A percentile compares a stretch with the other conserved stretches of the same genome.
Conservation (phyloP, 2,797 vertebrate species). For the Corythornis leucogaster region DNA sequence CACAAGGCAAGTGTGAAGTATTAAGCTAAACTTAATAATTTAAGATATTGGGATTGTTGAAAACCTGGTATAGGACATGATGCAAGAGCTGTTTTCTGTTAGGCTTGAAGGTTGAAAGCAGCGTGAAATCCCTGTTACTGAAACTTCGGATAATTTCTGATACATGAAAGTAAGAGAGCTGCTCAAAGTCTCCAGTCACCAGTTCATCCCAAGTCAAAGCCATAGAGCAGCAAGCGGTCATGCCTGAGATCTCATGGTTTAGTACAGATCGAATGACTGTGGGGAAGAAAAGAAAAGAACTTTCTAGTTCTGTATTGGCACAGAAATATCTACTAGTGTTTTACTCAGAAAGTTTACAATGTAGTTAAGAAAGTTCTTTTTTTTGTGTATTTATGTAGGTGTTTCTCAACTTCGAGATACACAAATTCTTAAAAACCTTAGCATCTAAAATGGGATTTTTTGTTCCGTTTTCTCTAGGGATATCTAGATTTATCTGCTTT, state of each 20-base stretch:
- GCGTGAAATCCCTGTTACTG: not conserved
- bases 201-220: constrained; percentile 4
- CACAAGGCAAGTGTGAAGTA: not conserved
- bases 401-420: not conserved
- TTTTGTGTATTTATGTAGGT: not conserved
- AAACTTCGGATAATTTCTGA: not conserved
- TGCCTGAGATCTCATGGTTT: not conserved
- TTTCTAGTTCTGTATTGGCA: not conserved
- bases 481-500: not conserved
- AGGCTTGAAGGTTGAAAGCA: not conserved
- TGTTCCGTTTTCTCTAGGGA: not conserved
- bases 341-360: not conserved
- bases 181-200: constrained; percentile 1
- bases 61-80: not conserved
- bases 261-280: not conserved
- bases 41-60: not conserved
- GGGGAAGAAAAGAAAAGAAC: not conserved
- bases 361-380: not conserved
- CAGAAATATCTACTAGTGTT: not conserved
- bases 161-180: not conserved
- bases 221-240: constrained; percentile 13
- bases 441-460: not conserved
- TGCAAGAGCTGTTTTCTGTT: not conserved
- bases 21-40: not conserved
- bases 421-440: not conserved